Conservation (phyloP, 2,113 vertebrate species). For the Corydoras maculifer region DNA sequence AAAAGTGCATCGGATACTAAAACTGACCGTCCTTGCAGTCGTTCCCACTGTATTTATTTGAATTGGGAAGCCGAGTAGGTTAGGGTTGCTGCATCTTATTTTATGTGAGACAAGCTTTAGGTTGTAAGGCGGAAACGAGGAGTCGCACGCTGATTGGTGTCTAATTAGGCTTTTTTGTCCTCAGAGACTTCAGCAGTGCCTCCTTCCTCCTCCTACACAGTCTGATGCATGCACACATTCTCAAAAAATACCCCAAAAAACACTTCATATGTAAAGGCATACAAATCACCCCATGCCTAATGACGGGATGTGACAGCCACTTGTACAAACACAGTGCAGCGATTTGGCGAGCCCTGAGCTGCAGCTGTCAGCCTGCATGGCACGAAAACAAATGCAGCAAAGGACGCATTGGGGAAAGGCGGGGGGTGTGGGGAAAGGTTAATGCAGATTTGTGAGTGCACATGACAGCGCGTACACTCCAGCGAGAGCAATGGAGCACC, state of each 20-base stretch:
- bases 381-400: too few species aligned
- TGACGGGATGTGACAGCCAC: too few species aligned
- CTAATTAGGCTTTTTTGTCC: not conserved
- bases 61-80: slow-evolving; percentile 22
- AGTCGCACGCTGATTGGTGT: not conserved
- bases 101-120: slow-evolving; percentile 37
- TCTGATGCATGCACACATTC: too few species aligned
- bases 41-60: slow-evolving; percentile 12
- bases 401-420: not conserved
- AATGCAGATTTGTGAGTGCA: slow-evolving; percentile 48
- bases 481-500: slow-evolving; percentile 24
- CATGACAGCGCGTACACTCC: slow-evolving; percentile 48
- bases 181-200: too few species aligned
- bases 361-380: too few species aligned
- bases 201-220: too few species aligned
- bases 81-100: slow-evolving; percentile 29
- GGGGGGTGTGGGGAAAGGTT: slow-evolving; percentile 47
- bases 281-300: too few species aligned
- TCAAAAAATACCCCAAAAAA: too few species aligned
- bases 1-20: slow-evolving; percentile 20
- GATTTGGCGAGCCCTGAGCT: too few species aligned
- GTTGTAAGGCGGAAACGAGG: slow-evolving; percentile 29
- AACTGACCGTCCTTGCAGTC: slow-evolving; percentile 20
- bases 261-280: too few species aligned
- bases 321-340: too few species aligned